A percentile compares a stretch with the other conserved stretches of the same genome.
phyloP scores from a whole-genome alignment of 2,797 vertebrate genomes.

The Hydrocynus forskahlii region DNA sequence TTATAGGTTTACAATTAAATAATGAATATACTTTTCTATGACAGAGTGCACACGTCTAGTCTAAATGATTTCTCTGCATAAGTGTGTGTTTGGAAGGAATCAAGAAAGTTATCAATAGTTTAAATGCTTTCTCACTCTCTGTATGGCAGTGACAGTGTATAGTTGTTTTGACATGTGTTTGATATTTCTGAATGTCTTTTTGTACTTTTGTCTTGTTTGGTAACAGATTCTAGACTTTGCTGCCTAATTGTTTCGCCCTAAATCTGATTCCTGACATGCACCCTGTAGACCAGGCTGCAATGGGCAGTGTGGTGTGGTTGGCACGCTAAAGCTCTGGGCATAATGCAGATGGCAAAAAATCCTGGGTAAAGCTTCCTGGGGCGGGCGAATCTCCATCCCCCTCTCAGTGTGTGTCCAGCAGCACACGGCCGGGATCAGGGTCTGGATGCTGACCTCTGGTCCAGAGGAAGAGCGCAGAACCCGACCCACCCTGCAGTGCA shows the following conservation, averaged over 20 bases:
- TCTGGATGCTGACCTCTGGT: slow-evolving; percentile 53
- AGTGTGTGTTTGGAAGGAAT: no score
- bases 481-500: slow-evolving; percentile 30
- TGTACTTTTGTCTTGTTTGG: no score
- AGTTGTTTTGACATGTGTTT: no score
- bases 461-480: slow-evolving; percentile 45
- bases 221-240: no score
- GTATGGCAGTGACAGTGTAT: no score
- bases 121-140: no score
- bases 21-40: no score
- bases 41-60: no score
- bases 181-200: no score
- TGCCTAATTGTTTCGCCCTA: not conserved
- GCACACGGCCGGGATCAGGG: slow-evolving; percentile 29
- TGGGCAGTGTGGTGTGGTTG: slow-evolving; percentile 31
- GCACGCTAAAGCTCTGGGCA: slow-evolving; percentile 32
- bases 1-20: no score
- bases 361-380: slow-evolving; percentile 45
- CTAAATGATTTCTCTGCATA: no score
- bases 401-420: slow-evolving; percentile 35
- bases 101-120: no score
- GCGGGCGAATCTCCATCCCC: slow-evolving; percentile 17
- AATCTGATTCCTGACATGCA: not conserved
- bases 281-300: slow-evolving; percentile 27
- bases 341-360: slow-evolving; percentile 45